Base-by-base conservation (phyloP, 2,888 invertebrate genomes). In the Galerucella pusilla region DNA sequence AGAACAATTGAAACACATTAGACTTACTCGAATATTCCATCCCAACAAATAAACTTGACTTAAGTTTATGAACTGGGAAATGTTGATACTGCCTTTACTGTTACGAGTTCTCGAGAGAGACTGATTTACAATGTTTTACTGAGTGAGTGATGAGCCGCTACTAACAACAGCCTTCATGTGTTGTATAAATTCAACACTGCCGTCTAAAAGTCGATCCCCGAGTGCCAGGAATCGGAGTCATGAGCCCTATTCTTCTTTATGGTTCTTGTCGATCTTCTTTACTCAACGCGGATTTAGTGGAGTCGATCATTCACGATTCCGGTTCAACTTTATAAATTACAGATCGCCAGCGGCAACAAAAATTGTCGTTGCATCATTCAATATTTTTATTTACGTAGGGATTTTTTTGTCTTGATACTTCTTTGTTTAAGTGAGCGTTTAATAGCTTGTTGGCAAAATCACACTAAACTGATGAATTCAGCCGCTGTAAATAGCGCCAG, bases 131-230 rank as follows among this genome's bases (percentile, higher is more conserved):
- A 83, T 82, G 84, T 85, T 84, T 82, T 82, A 83, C 81, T 82
- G 85, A 83, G 84, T 87, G 87, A 87, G 83, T 85, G 86, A 87
- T 85, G 86, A 86, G 78, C 85, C 85, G 86, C 85, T 83, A 85
- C 85, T 83, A 87, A 87, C 87, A 87, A 87, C 87, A 86, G 85
- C 83, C 84, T 85, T 86, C 85, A 85, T 86, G 86, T 86, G 86
- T 86, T 86, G 85, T 85, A 87, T 87, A 86, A 87, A 87, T 86
- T 84, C 83, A 79, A 74, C 79, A 75, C 74, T 75, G 79, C 77
- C 72, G 77, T 77, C 78, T 75, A 68, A 74, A 75, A 77, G 72
- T 76, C 73, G 78, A 78, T 76, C 76, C 72, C 68, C 63, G 73
- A 76, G 76, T 76, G 78, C 76, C 78, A 76, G 73, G 75, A 68